Conservation (phyloP, 2,797 vertebrate species). For the Vespertilio murinus region DNA sequence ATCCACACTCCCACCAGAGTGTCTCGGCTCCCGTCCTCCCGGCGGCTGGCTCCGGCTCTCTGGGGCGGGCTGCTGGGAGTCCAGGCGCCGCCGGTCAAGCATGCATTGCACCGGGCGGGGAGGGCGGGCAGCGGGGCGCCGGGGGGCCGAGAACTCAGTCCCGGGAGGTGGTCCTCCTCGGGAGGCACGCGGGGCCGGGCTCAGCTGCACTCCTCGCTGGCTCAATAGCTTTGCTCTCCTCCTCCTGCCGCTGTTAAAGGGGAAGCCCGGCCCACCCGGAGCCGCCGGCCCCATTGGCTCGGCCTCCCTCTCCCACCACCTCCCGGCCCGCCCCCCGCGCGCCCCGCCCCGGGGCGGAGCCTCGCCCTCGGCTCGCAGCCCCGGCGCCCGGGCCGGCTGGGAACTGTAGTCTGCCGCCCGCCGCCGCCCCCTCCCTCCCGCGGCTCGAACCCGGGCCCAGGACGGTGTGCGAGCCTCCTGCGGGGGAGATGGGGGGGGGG, state of each 20-base stretch:
- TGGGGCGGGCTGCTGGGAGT: conserved; percentile 61
- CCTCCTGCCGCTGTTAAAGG: conserved; percentile 73
- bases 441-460: conserved; percentile 25
- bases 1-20: conserved; percentile 60
- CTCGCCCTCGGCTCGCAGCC: not conserved
- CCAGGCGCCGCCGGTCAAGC: conserved; percentile 69
- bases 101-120: conserved; percentile 68
- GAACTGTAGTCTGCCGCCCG: conserved; percentile 72
- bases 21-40: conserved; percentile 63
- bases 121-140: conserved; percentile 57
- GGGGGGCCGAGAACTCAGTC: conserved; percentile 60
- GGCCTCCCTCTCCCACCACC: conserved; percentile 68
- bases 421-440: not conserved
- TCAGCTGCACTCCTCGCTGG: conserved; percentile 76
- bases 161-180: conserved; percentile 66
- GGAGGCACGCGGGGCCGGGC: conserved; percentile 60
- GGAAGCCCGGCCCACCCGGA: conserved; percentile 78
- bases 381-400: conserved; percentile 52
- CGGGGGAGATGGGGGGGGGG: rapidly evolving
- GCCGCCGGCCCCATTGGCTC: conserved; percentile 79
- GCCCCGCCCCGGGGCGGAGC: conserved; percentile 65
- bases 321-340: conserved; percentile 56
- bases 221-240: conserved; percentile 70
- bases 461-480: not conserved
- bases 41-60: conserved; percentile 67